These are phyloP conservation scores for Chloroclysta siterata DNA, from an alignment of 2,888 invertebrate genomes.

Conservation along the genomic window DNA sequence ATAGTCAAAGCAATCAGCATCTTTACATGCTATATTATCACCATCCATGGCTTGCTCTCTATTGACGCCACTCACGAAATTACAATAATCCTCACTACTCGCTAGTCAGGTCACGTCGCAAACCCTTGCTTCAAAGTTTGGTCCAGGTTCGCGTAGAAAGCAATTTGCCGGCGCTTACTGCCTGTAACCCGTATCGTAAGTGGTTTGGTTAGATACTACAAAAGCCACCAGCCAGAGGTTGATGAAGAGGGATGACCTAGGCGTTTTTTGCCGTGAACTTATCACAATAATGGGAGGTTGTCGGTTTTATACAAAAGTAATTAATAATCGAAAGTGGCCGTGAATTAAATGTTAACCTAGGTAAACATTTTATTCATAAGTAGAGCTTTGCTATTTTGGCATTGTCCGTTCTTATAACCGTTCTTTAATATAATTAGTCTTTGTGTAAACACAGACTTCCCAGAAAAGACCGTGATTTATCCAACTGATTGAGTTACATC, in stretches of 20 bases:
- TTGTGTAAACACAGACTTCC: too few species aligned
- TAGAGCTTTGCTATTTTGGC: too few species aligned
- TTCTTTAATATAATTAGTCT: too few species aligned
- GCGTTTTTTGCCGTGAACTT: neutral
- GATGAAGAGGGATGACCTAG: neutral
- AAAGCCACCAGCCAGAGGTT: neutral
- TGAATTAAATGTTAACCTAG: too few species aligned
- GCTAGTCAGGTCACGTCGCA: constrained; percentile 43
- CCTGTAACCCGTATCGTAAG: neutral
- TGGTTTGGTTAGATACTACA: neutral
- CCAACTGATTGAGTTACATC: too few species aligned
- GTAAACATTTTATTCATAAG: too few species aligned
- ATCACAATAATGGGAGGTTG: neutral
- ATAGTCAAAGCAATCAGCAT: constrained; percentile 23
- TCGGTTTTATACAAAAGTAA: neutral
- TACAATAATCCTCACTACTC: constrained; percentile 38
- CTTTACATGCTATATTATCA: constrained; percentile 15
- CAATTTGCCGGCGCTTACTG: constrained; percentile 6
- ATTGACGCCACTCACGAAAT: constrained; percentile 27
- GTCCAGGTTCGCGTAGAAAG: constrained; percentile 2
- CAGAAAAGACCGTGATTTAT: too few species aligned
- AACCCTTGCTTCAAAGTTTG: constrained; percentile 47
- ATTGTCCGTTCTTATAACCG: too few species aligned
- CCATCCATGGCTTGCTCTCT: constrained; percentile 10
- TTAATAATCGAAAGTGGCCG: neutral